A percentile compares a stretch with the other conserved stretches of the same genome.
These are phyloP conservation scores for Coreoperca whiteheadi DNA, from an alignment of 2,113 vertebrate genomes.

Conservation along the genomic window DNA sequence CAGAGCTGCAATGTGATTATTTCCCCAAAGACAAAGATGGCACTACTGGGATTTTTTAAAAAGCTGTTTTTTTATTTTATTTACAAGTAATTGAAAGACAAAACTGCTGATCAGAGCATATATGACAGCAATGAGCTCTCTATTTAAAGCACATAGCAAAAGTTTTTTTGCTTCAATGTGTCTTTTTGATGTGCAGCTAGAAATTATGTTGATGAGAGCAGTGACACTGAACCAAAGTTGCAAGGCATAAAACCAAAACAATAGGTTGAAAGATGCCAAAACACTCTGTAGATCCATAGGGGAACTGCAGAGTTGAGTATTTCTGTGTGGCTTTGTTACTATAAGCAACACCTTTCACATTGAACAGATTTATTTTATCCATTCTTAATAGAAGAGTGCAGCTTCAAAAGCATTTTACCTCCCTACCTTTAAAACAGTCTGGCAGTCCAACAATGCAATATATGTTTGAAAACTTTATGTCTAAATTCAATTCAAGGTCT, in stretches of 20 bases:
- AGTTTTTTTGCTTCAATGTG: no score
- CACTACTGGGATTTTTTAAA: no score
- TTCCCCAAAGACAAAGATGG: background rate
- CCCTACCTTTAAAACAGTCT: background rate
- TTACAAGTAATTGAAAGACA: no score
- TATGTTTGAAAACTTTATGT: background rate
- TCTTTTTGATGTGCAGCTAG: background rate
- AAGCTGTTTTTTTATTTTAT: no score
- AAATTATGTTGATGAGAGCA: background rate
- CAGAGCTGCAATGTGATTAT: background rate
- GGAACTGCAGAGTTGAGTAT: background rate
- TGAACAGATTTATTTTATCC: background rate
- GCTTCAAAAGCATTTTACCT: background rate
- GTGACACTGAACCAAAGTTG: background rate
- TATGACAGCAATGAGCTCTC: background rate
- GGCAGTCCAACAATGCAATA: background rate
- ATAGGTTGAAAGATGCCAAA: background rate
- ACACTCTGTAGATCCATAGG: background rate
- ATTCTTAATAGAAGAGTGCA: background rate
- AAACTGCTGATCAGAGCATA: background rate
- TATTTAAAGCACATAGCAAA: background rate
- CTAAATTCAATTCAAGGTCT: background rate
- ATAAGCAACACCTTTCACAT: background rate
- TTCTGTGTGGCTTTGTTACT: no score
- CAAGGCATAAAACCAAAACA: background rate